These are phyloP conservation scores for Pristionchus mayeri DNA, from an alignment of 2,888 invertebrate species.

Conservation along the genomic window DNA sequence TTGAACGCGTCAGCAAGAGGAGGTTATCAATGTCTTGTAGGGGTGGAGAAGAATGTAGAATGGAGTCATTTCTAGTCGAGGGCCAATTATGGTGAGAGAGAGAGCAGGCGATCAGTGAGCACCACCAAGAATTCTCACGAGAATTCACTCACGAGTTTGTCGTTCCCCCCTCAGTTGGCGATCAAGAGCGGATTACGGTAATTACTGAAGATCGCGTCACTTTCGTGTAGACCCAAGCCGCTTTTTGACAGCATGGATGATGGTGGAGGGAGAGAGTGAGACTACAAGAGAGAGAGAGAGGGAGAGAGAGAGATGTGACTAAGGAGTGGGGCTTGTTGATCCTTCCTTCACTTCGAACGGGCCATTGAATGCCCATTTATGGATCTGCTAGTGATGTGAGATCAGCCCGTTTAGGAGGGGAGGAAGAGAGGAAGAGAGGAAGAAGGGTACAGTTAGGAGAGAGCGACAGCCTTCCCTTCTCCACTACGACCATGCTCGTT, in stretches of 20 bases:
- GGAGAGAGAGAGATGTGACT: background rate
- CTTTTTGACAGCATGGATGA: too few relatives aligned
- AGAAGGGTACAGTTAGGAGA: background rate
- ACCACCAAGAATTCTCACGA: background rate
- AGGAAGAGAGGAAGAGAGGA: background rate
- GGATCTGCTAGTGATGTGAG: constrained; percentile 6
- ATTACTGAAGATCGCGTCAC: background rate
- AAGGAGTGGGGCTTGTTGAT: background rate
- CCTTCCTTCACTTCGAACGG: background rate
- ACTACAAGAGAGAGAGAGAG: too few relatives aligned
- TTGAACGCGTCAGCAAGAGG: background rate
- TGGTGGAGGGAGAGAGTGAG: too few relatives aligned
- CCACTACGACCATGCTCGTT: background rate
- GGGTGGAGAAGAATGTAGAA: too few relatives aligned
- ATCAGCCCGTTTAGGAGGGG: background rate
- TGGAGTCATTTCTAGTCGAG: background rate
- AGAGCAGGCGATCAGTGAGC: background rate
- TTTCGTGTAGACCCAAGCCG: too few relatives aligned
- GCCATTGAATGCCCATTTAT: constrained; percentile 24
- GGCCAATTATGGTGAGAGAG: too few relatives aligned
- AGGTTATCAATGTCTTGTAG: background rate
- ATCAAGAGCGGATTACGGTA: constrained; percentile 30
- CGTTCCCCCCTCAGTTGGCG: background rate
- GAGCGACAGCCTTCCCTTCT: background rate
- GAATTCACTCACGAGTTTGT: background rate